These are phyloP conservation scores for Nebria brevicollis DNA, from an alignment of 2,888 invertebrate species.

Conservation along the genomic window DNA sequence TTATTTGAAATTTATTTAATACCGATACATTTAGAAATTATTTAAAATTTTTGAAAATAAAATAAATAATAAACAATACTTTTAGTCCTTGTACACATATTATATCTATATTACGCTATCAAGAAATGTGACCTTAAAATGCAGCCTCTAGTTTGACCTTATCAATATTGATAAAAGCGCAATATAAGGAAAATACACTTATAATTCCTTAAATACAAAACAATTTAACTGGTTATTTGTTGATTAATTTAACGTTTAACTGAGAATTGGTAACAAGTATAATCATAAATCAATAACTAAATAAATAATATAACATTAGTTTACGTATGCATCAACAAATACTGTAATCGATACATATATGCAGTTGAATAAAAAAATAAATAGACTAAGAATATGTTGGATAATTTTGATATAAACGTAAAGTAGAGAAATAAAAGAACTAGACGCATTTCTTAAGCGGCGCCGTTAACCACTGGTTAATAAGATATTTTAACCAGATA, in stretches of 20 bases:
- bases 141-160: not conserved
- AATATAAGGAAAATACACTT: not conserved
- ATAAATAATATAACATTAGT: not conserved
- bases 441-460: not conserved
- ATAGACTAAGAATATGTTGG: not conserved
- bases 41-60: too few relatives aligned
- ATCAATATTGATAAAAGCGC: not conserved
- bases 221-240: not conserved
- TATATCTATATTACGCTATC: not conserved
- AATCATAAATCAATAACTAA: not conserved
- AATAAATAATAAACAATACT: too few relatives aligned
- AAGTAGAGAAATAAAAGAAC: not conserved
- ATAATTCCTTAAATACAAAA: not conserved
- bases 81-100: not conserved
- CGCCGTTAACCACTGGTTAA: not conserved
- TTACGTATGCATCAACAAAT: not conserved
- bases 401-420: not conserved
- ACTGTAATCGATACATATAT: not conserved
- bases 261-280: not conserved
- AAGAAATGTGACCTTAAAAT: not conserved
- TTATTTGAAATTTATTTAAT: too few relatives aligned
- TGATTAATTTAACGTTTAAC: not conserved
- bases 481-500: constrained; percentile 1
- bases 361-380: not conserved
- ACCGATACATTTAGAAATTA: too few relatives aligned